Evolutionary conservation across 2,888 invertebrate species (phyloP).

Genomic region (Nephrotoma flavescens): DNA sequence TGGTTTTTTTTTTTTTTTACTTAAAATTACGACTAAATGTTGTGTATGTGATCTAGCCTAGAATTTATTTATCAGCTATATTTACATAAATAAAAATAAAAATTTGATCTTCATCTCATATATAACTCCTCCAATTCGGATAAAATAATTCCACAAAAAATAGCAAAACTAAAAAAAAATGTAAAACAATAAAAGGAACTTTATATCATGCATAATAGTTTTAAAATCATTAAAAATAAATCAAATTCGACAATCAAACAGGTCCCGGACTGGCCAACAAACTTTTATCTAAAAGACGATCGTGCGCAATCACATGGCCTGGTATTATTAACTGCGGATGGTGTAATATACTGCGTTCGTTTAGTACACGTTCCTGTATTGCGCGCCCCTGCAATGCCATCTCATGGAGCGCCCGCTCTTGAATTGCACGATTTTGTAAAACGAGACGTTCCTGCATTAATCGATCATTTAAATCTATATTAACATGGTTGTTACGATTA

Average conservation of each 20-base stretch:
- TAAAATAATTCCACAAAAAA: not conserved
- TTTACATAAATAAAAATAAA: not conserved
- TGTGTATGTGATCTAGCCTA: not conserved
- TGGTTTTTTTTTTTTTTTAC: not conserved
- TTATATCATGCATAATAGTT: not conserved
- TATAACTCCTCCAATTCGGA: not conserved
- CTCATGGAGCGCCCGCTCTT: constrained; percentile 12
- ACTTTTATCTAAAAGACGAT: constrained; percentile 15
- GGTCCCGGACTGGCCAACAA: constrained; percentile 15
- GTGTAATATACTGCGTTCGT: constrained; percentile 13
- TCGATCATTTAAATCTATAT: constrained; percentile 14
- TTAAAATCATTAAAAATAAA: not conserved
- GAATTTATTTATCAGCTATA: not conserved
- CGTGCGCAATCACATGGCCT: constrained; percentile 9
- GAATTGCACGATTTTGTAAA: constrained; percentile 14
- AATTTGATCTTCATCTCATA: not conserved
- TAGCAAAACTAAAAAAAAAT: not conserved
- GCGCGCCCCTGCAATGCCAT: constrained; percentile 12
- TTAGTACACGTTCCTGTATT: constrained; percentile 14
- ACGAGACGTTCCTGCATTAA: constrained; percentile 15
- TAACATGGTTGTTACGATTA: not conserved
- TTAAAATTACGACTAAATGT: not conserved
- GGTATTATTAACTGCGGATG: constrained; percentile 8
- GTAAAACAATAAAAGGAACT: not conserved
- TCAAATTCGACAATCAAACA: constrained; percentile 11